Base-by-base conservation (phyloP, 1,140 invertebrate species). In the Tetramorium parvispinum region DNA sequence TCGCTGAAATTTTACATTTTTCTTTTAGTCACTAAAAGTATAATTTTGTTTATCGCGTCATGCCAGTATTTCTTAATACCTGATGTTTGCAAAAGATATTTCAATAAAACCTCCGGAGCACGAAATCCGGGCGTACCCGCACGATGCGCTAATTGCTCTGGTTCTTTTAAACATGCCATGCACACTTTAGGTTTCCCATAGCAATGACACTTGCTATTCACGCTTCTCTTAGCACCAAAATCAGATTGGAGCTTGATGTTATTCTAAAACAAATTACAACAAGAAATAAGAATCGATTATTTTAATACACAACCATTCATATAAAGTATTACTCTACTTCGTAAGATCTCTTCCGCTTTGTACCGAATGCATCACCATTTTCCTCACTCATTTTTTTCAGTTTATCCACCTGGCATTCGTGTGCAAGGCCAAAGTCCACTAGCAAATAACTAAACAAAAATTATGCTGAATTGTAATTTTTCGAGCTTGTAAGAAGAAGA, bases 91-190 rank as follows among this genome's bases (percentile, higher is more conserved):
- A 97, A 94, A 13, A 96, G 95, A 94, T 96, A 96, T 92, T 98
- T 98, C 40, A 98, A 95, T 49, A 98, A 94, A 68, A 99, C 98
- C 96, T 99, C 98, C 0, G 98, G 98, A 75, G 98, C 97, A 57
- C 98, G 96, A 93, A 98, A 99, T 3, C 98, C 98, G 32, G 98
- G 98, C n/a, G 98, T 99, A 40, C 98, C 98, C 55, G 98, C 98
- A 89, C 98, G 95, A 11, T 97, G 97, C 2, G 98, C 98, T 37
- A 96, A 95, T 76, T 97, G 96, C 32, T 95, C 93, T 81, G 96
- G 95, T 78, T 96, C 96, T 68, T 93, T 93, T 55, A 96, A 90
- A 93, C 97, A 98, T 18, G 95, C 85, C 21, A 96, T 94, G 94
- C 97, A 98, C 27, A 97, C 95, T 89, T 94, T 96, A 24, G 96